Percentiles rank a stretch among this genome's conserved stretches.
Conservation (phyloP, 2,113 vertebrate species). For the Platycercus adscitus region DNA sequence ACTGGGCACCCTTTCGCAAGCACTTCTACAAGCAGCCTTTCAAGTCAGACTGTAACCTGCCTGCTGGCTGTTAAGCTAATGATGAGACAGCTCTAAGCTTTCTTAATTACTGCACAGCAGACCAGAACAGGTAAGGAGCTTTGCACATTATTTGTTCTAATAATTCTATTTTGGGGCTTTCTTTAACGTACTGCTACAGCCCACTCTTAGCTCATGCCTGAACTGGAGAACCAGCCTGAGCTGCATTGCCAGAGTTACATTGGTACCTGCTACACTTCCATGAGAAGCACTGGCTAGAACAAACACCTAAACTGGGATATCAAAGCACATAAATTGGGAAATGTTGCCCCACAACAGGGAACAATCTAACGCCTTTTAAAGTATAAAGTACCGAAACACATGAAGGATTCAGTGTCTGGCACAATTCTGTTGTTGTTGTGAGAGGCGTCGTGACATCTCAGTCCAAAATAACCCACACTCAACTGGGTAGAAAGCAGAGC, state of each 20-base stretch:
- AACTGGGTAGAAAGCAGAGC: not conserved
- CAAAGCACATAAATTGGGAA: not conserved
- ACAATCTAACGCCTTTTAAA: not conserved
- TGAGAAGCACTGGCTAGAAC: not conserved
- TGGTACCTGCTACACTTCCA: not conserved
- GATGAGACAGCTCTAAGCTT: not conserved
- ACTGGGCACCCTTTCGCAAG: not conserved
- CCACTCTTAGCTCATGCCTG: not conserved
- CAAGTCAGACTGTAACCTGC: not conserved
- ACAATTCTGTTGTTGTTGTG: not conserved
- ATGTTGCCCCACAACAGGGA: not conserved
- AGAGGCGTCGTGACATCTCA: not conserved
- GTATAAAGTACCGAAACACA: not conserved
- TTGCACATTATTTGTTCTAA: not conserved
- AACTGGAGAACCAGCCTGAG: not conserved
- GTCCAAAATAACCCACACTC: constrained; percentile 9
- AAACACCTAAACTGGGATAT: not conserved
- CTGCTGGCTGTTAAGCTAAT: not conserved
- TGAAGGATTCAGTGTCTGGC: not conserved
- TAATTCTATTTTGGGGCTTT: not conserved
- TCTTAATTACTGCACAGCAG: not conserved
- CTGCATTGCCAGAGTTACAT: not conserved
- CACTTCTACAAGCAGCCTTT: not conserved
- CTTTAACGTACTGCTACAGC: not conserved
- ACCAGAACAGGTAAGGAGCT: not conserved